These are phyloP conservation scores for Alitta virens DNA, from an alignment of 2,888 invertebrate genomes.

Conservation along the genomic window DNA sequence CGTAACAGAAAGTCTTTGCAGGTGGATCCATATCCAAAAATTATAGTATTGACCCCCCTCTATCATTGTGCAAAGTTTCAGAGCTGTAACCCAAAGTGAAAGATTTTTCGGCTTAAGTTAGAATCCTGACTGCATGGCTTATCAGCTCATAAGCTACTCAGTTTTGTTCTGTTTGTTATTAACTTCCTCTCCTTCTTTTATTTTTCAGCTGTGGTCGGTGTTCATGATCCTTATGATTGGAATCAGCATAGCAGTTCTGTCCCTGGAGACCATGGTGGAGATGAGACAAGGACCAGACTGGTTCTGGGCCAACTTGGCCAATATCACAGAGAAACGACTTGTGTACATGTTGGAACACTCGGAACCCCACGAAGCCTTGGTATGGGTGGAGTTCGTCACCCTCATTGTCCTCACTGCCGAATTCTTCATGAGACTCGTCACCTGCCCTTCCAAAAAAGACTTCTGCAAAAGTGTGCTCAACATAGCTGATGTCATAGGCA, in stretches of 20 bases:
- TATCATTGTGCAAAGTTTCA: too few species aligned
- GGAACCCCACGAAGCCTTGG: conserved; percentile 12
- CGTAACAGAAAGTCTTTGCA: too few species aligned
- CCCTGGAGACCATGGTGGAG: conserved; percentile 6
- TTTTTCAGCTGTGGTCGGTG: conserved; percentile 12
- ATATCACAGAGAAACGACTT: conserved; percentile 3
- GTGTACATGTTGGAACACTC: conserved; percentile 15
- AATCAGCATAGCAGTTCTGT: conserved; percentile 10
- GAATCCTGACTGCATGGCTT: too few species aligned
- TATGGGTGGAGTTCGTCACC: conserved; percentile 13
- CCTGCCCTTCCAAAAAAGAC: conserved; percentile 1
- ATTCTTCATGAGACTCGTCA: neutral
- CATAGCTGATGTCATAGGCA: conserved; percentile 12
- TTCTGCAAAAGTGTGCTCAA: conserved; percentile 10
- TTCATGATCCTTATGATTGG: conserved; percentile 12
- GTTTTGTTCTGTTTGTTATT: too few species aligned
- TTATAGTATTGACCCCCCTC: too few species aligned
- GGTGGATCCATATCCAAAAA: too few species aligned
- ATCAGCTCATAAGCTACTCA: too few species aligned
- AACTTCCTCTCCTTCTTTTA: too few species aligned
- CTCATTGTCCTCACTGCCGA: conserved; percentile 11
- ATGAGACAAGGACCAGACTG: conserved; percentile 9
- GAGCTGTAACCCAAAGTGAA: too few species aligned
- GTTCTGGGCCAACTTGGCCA: conserved; percentile 9
- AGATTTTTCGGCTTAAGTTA: too few species aligned